phyloP scores from a whole-genome alignment of 2,797 vertebrate species.

The Nannoperca obscura region DNA sequence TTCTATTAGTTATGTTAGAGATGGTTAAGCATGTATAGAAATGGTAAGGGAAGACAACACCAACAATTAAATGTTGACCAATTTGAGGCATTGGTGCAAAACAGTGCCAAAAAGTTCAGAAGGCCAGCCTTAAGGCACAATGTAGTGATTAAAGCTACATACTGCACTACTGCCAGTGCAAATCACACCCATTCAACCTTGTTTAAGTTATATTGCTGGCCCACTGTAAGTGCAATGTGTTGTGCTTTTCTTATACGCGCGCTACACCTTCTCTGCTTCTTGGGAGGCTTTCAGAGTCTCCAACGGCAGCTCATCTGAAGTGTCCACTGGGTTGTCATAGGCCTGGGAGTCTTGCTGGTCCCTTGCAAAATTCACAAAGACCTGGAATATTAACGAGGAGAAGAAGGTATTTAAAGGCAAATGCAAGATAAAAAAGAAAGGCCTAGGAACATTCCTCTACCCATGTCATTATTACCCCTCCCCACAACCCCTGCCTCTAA shows the following conservation, averaged over 20 bases:
- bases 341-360: conserved; percentile 70
- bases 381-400: conserved; percentile 68
- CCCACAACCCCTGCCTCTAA: conserved; percentile 20
- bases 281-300: conserved; percentile 22
- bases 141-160: background rate
- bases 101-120: background rate
- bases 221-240: background rate
- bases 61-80: background rate
- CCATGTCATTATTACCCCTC: conserved; percentile 12
- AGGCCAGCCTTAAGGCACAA: background rate
- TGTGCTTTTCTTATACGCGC: background rate
- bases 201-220: background rate
- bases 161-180: background rate
- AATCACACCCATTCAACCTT: background rate
- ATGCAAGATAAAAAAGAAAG: conserved; percentile 25
- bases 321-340: conserved; percentile 77
- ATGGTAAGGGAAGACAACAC: background rate
- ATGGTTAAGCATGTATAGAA: background rate
- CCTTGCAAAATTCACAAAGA: conserved; percentile 87
- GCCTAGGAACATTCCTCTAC: conserved; percentile 41
- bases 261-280: conserved; percentile 32
- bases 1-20: background rate
- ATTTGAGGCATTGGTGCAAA: background rate
- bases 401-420: conserved; percentile 30
- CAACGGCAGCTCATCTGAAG: conserved; percentile 78